Evolutionary conservation across 1,140 invertebrate species (phyloP).

Genomic region (Eumeta japonica): DNA sequence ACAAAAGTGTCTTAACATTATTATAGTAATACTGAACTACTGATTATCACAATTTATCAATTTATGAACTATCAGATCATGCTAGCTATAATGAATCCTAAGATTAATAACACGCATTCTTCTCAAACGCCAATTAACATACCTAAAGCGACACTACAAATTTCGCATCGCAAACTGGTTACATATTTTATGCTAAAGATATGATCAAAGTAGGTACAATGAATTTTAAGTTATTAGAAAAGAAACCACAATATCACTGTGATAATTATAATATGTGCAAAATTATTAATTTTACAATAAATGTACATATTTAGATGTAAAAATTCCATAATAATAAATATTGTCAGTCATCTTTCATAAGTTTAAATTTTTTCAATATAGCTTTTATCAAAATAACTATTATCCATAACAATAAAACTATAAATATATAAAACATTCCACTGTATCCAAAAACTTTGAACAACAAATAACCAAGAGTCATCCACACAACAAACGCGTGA

Average conservation of each 20-base stretch:
- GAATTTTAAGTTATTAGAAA: background rate
- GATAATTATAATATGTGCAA: background rate
- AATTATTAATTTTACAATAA: background rate
- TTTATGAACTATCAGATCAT: too few species aligned
- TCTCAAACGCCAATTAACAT: too few species aligned
- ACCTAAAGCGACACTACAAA: too few species aligned
- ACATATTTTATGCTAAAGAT: too few species aligned
- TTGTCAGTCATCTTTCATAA: slow-evolving; percentile 15
- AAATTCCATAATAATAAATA: background rate
- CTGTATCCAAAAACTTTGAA: slow-evolving; percentile 33
- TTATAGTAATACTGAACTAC: too few species aligned
- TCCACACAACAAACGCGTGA: slow-evolving; percentile 59
- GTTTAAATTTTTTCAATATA: slow-evolving; percentile 31
- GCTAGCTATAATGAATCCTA: too few species aligned
- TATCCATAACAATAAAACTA: slow-evolving; percentile 23
- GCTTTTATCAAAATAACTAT: slow-evolving; percentile 30
- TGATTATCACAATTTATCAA: too few species aligned
- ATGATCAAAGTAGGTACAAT: too few species aligned
- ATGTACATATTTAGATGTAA: background rate
- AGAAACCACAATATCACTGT: background rate
- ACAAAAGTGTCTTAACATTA: too few species aligned
- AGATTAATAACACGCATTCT: too few species aligned
- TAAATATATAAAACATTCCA: slow-evolving; percentile 30
- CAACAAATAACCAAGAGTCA: slow-evolving; percentile 29
- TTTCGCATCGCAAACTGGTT: too few species aligned